Conservation (phyloP, 1,140 invertebrate species). For the Orchesella cincta region DNA sequence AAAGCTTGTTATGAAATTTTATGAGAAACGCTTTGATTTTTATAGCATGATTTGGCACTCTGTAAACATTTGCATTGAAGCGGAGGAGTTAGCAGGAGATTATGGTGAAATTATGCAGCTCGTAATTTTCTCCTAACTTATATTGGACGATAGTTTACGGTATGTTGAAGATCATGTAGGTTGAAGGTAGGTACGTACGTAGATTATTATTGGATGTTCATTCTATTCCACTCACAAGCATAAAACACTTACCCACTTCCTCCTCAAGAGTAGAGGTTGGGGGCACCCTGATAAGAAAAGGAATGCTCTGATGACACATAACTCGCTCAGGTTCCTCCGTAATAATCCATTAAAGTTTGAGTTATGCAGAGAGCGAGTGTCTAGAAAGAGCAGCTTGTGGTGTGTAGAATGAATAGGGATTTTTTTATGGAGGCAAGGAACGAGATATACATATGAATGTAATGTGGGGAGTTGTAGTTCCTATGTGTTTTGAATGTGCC, state of each 20-base stretch:
- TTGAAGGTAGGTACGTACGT: not conserved
- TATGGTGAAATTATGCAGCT: too few species aligned
- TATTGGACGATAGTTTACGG: not conserved
- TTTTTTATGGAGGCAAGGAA: not conserved
- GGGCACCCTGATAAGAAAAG: not conserved
- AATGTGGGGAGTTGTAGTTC: not conserved
- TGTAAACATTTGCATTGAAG: too few species aligned
- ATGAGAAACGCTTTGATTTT: too few species aligned
- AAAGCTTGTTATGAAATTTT: too few species aligned
- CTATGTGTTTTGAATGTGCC: not conserved
- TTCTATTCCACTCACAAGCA: not conserved
- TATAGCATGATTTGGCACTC: too few species aligned
- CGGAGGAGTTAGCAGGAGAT: too few species aligned
- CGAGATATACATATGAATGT: not conserved
- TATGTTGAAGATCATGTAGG: not conserved
- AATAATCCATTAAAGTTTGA: conserved; percentile 18
- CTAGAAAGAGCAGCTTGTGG: too few species aligned
- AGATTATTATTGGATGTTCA: not conserved
- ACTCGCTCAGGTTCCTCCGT: not conserved
- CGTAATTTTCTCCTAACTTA: too few species aligned
- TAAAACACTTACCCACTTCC: not conserved
- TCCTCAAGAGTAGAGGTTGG: not conserved
- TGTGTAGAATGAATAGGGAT: too few species aligned
- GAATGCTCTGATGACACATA: too few species aligned
- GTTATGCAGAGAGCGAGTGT: not conserved